Base-by-base conservation (phyloP, 1,140 invertebrate species). In the Leptinotarsa texana region DNA sequence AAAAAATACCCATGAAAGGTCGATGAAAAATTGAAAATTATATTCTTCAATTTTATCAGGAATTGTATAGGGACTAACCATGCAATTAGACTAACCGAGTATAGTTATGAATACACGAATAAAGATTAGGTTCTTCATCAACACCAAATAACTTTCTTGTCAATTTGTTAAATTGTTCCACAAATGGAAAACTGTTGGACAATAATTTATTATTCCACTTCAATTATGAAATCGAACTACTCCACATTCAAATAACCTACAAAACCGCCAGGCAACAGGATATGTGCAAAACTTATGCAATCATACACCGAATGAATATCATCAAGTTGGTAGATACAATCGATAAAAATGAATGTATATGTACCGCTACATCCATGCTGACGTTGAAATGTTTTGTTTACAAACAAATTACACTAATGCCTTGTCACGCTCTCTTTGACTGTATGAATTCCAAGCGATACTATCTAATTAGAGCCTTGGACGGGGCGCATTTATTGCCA, bases 361-460 rank as follows among this genome's bases (percentile, higher is more conserved):
- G 51, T 57, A 57, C 51, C 3, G 51, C 51, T 57, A 57, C 51
- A 17, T 57, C 51, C 51, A 15, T 57, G 51, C n/a, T 57, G 51
- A 57, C 51, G 51, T 57, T 57, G 51, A 57, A 57, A 57, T 57
- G 51, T 57, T 57, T 57, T 57, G 51, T 57, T 57, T 57, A 57
- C 17, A 57, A 57, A 57, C 51, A 18, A 57, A 57, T 57, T 57
- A 57, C n/a, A 57, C 51, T 57, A 57, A 57, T 57, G n/a, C 51
- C 51, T 17, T 57, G 51, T 57, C 51, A 57, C 51, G 51, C 51
- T 57, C 51, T 57, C 51, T 57, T 57, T 57, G 13, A 17, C 15
- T 57, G 1, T 57, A 57, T 57, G 51, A 57, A n/a, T 57, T 57
- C 51, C 51, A 57, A 6, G 17, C 51, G 51, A 57, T 57, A 13